Conservation (phyloP, 2,797 vertebrate species). For the Sciurus vulgaris region DNA sequence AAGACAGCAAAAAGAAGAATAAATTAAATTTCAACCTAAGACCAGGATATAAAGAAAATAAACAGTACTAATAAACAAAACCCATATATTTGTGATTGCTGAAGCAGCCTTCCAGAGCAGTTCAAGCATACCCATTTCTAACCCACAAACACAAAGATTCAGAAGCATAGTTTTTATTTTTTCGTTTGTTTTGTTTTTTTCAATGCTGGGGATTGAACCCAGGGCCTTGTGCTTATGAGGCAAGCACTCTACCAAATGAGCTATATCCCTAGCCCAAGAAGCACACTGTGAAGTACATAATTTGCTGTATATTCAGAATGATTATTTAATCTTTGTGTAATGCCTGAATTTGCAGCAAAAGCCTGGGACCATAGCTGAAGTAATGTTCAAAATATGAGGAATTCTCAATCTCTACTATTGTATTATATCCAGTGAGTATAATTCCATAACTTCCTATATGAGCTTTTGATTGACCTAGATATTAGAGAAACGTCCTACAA, state of each 20-base stretch:
- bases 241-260: too few species aligned
- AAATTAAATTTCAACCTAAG: not conserved
- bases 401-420: not conserved
- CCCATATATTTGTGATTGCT: not conserved
- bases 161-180: not conserved
- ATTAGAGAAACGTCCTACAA: not conserved
- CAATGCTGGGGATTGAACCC: too few species aligned
- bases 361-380: not conserved
- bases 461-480: constrained; percentile 38
- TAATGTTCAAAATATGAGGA: not conserved
- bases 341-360: not conserved
- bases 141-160: not conserved
- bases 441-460: not conserved
- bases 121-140: not conserved
- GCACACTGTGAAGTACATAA: not conserved
- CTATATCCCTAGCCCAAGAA: not conserved
- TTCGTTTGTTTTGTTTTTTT: too few species aligned
- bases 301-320: constrained; percentile 43
- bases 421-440: not conserved
- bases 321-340: not conserved
- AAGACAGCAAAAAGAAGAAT: constrained; percentile 7
- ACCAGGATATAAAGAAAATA: constrained; percentile 2
- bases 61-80: constrained; percentile 50
- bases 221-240: too few species aligned
- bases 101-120: not conserved